Evolutionary conservation across 2,888 invertebrate species (phyloP).

Genomic region (Drosophila nr. perissopoda): DNA sequence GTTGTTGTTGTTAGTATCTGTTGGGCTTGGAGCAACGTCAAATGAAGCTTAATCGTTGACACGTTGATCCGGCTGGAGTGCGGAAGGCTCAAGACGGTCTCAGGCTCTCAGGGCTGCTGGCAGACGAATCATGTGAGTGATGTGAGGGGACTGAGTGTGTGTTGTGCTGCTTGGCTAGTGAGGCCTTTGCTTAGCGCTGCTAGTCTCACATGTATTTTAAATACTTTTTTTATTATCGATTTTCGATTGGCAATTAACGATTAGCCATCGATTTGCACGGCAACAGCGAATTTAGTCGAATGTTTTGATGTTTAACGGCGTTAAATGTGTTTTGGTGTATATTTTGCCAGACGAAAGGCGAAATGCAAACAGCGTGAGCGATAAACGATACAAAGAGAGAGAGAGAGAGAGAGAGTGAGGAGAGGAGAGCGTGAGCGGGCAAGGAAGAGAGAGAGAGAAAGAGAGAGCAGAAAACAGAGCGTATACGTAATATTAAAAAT

Average conservation of each 20-base stretch:
- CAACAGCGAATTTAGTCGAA: not conserved
- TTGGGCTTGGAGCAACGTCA: conserved; percentile 46
- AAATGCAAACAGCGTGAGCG: conserved; percentile 20
- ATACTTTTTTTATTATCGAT: conserved; percentile 61
- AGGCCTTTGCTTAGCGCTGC: conserved; percentile 60
- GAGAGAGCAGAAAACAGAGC: conserved; percentile 43
- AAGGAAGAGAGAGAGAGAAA: conserved; percentile 13
- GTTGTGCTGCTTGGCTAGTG: conserved; percentile 60
- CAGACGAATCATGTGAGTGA: conserved; percentile 57
- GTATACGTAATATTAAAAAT: conserved; percentile 73
- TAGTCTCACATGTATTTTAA: conserved; percentile 73
- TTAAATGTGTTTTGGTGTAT: conserved; percentile 43
- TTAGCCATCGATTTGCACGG: conserved; percentile 19
- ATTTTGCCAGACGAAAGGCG: conserved; percentile 30
- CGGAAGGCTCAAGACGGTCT: conserved; percentile 53
- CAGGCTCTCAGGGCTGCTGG: conserved; percentile 52
- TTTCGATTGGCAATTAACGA: conserved; percentile 38
- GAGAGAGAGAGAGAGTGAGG: conserved; percentile 3
- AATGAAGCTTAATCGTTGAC: conserved; percentile 34
- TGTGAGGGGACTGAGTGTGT: conserved; percentile 49
- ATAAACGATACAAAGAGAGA: not conserved
- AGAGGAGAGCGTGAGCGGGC: conserved; percentile 2
- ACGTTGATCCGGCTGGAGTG: conserved; percentile 47
- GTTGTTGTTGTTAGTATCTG: conserved; percentile 25
- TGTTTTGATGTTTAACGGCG: conserved; percentile 37